Evolutionary conservation across 1,140 invertebrate genomes (phyloP), one percentile per base, ranked within the genome.

Genomic region (Lordiphosa stackelbergi): DNA sequence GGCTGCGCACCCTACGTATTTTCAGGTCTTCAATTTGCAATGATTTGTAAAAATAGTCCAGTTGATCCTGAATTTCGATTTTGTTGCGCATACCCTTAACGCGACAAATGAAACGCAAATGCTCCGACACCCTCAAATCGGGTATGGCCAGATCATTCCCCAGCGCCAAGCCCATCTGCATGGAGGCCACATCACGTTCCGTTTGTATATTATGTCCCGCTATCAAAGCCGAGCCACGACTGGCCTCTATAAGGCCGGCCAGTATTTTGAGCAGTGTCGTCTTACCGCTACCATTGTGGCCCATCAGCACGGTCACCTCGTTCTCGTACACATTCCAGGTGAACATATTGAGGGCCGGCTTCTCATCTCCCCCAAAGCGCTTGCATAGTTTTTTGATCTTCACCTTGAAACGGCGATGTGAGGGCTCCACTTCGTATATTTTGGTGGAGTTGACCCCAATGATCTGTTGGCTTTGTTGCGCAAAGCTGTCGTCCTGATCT

Each of bases 211-310:
- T 91, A 73, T 91, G 91, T 11, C 92, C 94, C 66, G 93, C 92
- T 2, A 96, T 88, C 34, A 88, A 78, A 3, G 94, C 93, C n/a
- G 90, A 91, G 2, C 95, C 95, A 24, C 89, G 90, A 0, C 91
- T 92, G 31, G 94, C 92, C 5, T 92, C 90, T 47, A 93, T 89
- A 75, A 96, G 91, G 19, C 94, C 94, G 61, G 94, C 95, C 2
- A 96, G 87, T 89, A 90, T 91, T 79, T 83, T 94, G 92, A 96
- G 92, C 73, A 93, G 89, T 45, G 93, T 95, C 22, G 93, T 94
- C 88, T 95, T 95, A 7, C 95, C 95, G 61, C 94, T 93, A 22
- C 94, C 94, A 86, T 95, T 95, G 68, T 93, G 95, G 9, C 95
- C 96, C 35, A 97, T 89, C 13, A 97, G 86, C 2, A 92, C 90